Evolutionary conservation across 2,888 invertebrate genomes (phyloP).

Genomic region (Drosophila leonis): DNA sequence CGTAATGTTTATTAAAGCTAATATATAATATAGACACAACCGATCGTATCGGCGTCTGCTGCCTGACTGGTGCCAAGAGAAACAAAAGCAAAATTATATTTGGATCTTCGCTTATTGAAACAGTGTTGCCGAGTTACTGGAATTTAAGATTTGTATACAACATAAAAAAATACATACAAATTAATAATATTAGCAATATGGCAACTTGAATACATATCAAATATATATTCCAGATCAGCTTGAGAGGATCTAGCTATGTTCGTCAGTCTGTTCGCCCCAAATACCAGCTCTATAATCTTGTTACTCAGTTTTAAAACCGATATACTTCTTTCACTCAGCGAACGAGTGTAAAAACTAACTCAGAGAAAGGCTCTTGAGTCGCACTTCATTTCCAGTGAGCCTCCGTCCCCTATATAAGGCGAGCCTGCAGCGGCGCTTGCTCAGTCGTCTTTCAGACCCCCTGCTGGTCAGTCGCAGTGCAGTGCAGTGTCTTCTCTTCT

Average conservation of each 20-base stretch:
- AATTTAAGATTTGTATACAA: constrained; percentile 17
- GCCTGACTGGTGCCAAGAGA: constrained; percentile 30
- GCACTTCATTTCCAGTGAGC: neutral
- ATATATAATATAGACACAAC: constrained; percentile 31
- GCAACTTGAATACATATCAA: neutral
- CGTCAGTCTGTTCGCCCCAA: neutral
- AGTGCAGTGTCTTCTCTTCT: neutral
- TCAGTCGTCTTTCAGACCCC: neutral
- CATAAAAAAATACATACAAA: neutral
- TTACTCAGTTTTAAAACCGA: neutral
- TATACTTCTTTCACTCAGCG: neutral
- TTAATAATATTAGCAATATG: neutral
- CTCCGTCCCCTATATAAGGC: neutral
- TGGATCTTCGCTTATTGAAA: neutral
- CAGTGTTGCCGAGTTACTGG: constrained; percentile 52
- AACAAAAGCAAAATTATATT: constrained; percentile 5
- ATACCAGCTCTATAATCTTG: neutral
- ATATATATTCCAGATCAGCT: neutral
- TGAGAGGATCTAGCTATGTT: neutral
- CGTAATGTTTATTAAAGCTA: neutral
- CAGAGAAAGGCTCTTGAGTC: neutral
- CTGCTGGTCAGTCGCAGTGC: neutral
- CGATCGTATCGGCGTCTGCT: constrained; percentile 27
- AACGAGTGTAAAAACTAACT: neutral
- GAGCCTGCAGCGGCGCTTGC: neutral